Evolutionary conservation across 2,888 invertebrate genomes (phyloP), one percentile per base, ranked within the genome.

Genomic region (Alloscopus bannaensis): DNA sequence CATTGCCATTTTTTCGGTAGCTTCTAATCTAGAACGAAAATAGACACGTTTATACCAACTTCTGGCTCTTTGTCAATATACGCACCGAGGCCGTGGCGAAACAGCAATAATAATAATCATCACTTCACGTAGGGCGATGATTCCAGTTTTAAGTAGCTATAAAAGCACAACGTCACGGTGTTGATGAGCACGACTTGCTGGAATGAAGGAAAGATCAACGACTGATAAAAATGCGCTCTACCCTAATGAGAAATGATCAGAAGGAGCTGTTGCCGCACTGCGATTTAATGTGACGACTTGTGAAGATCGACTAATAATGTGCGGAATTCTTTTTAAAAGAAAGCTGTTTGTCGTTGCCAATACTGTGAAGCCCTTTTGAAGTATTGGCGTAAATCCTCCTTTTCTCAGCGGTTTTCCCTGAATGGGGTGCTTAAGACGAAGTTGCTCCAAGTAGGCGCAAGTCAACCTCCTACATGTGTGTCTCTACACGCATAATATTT

Each of bases 111-210:
- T 47, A 42, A 65, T 73, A 55, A 73, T 73, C 65, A 66, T 75
- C 64, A 36, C 50, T 75, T 75, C 75, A 75, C 59, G 66, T 66
- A 45, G 70, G 20, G 75, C 45, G 75, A 52, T 75, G 75, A 66
- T 59, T 75, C 75, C 75, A 75, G 75, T 75, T 66, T 66, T 65
- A 75, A 75, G 75, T 75, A 66, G 75, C 42, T 59, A 75, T 75
- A 75, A 75, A 45, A 75, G 66, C 66, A 75, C 75, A 45, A 28
- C 65, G 75, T 75, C 75, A 73, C 28, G 28, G 45, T 59, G 66
- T 75, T 65, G 66, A 75, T 75, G 75, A 65, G 75, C 75, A 75
- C 75, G 75, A 75, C 75, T n/a, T n/a, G n/a, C n/a, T 75, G 75
- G 75, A 75, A 75, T 75, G 36, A 57, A 75, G 57, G 66, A 75